These are phyloP conservation scores for Pollimyrus isidori DNA, from an alignment of 2,113 vertebrate species.

Conservation along the genomic window DNA sequence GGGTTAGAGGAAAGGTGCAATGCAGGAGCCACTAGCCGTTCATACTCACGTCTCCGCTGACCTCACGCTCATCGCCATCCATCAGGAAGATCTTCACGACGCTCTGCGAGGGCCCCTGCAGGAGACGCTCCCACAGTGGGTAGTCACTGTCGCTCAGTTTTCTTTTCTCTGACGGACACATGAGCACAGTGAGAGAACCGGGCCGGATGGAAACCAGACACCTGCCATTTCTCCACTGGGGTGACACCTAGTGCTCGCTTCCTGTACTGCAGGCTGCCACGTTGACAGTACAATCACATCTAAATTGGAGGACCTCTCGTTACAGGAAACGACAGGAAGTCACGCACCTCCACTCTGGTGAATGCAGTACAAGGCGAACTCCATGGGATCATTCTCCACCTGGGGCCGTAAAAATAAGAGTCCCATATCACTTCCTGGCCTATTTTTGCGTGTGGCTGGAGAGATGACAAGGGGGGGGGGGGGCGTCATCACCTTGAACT, in stretches of 20 bases:
- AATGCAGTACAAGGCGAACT: constrained; percentile 83
- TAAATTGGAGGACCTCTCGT: neutral
- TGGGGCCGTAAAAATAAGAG: constrained; percentile 38
- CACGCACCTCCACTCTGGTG: constrained; percentile 80
- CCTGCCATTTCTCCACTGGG: neutral
- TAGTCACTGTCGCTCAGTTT: constrained; percentile 67
- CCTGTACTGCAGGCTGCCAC: neutral
- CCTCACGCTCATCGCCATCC: constrained; percentile 78
- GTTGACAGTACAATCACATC: neutral
- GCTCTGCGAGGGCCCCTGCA: constrained; percentile 80
- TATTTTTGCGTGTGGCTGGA: neutral
- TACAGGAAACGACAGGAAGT: neutral
- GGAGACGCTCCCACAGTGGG: constrained; percentile 77
- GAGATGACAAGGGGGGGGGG: neutral
- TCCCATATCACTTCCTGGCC: neutral
- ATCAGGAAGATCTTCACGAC: constrained; percentile 85
- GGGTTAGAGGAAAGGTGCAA: neutral
- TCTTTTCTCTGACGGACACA: constrained; percentile 66
- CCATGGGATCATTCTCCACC: constrained; percentile 82
- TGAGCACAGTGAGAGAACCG: neutral
- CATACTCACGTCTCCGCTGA: constrained; percentile 76
- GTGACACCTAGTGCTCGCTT: neutral
- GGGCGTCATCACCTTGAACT: constrained; percentile 74
- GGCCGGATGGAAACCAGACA: neutral
- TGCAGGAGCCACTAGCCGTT: neutral